Conservation (phyloP, 1,140 invertebrate species). For the Rhyzopertha dominica region DNA sequence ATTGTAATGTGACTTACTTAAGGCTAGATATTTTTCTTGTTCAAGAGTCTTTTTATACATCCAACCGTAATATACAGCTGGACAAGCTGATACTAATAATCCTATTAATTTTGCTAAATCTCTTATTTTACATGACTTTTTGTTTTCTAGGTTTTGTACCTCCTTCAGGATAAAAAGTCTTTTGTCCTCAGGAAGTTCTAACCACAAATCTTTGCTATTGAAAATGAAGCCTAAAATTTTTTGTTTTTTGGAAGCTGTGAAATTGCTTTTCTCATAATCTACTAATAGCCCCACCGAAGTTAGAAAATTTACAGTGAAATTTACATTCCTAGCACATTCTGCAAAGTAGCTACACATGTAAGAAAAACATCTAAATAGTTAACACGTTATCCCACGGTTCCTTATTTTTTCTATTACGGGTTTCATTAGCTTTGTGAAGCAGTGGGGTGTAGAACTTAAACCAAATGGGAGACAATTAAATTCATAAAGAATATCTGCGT, state of each 20-base stretch:
- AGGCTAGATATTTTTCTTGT: constrained; percentile 20
- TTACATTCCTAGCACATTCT: constrained; percentile 10
- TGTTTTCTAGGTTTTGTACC: constrained; percentile 12
- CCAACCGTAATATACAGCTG: constrained; percentile 27
- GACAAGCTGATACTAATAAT: constrained; percentile 22
- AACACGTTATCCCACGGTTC: constrained; percentile 20
- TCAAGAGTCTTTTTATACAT: constrained; percentile 28
- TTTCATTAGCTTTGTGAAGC: constrained; percentile 31
- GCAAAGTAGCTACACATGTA: constrained; percentile 18
- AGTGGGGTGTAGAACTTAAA: constrained; percentile 16
- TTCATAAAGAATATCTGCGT: constrained; percentile 19
- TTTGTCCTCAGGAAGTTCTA: constrained; percentile 22
- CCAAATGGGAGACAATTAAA: constrained; percentile 28
- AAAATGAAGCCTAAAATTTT: constrained; percentile 30
- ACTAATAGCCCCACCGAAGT: constrained; percentile 15
- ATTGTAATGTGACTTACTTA: not conserved
- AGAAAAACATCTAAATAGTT: constrained; percentile 36
- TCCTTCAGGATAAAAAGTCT: constrained; percentile 7
- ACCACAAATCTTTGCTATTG: constrained; percentile 18
- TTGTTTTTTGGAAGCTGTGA: constrained; percentile 16
- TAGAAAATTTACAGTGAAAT: constrained; percentile 2
- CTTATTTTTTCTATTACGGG: constrained; percentile 17
- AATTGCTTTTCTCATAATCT: constrained; percentile 26
- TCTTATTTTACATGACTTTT: constrained; percentile 23
- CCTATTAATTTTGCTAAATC: constrained; percentile 28